Evolutionary conservation across 2,888 invertebrate genomes (phyloP), one percentile per base, ranked within the genome.

Genomic region (Scelioninae gen. 1): DNA sequence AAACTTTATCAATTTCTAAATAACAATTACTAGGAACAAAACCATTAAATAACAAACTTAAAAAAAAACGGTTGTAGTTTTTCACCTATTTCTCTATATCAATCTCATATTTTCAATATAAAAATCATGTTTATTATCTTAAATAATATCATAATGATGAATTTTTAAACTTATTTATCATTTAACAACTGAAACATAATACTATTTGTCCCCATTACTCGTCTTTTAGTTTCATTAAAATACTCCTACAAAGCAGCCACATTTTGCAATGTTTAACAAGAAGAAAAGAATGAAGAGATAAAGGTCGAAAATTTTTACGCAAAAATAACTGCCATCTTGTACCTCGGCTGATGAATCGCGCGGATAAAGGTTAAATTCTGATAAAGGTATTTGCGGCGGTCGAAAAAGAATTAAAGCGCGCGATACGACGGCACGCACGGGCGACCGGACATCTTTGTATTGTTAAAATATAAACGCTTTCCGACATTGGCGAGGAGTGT

Each of bases 381-480:
- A 82, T 82, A 82, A 82, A 68, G 55, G 72, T 45, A 65, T 76
- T 68, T 53, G 63, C 71, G 65, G 63, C 63, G 68, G 56, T 82
- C 68, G 74, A 71, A 71, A 81, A 81, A 82, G 82, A 74, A 77
- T 74, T 72, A 68, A 77, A 82, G 68, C 58, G 56, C 51, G 49
- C 10, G 78, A 84, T 81, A 81, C 65, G 84, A 72, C 74, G 58
- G 49, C 66, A 63, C 55, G 68, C 65, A 63, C 55, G 68, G 51
- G 16, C 65, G 49, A 29, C 53, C 56, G 66, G 76, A 76, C 55
- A 47, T 58, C 66, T 62, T 71, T 81, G 78, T 66, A 85, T 82
- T 85, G 82, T 82, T 84, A 62, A 83, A 85, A 84, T 84, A 84
- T 85, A 86, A 86, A 86, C 82, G 84, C 82, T 86, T 82, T 55